Conservation (phyloP, 2,888 invertebrate genomes). For the Strigamia transsilvanica region DNA sequence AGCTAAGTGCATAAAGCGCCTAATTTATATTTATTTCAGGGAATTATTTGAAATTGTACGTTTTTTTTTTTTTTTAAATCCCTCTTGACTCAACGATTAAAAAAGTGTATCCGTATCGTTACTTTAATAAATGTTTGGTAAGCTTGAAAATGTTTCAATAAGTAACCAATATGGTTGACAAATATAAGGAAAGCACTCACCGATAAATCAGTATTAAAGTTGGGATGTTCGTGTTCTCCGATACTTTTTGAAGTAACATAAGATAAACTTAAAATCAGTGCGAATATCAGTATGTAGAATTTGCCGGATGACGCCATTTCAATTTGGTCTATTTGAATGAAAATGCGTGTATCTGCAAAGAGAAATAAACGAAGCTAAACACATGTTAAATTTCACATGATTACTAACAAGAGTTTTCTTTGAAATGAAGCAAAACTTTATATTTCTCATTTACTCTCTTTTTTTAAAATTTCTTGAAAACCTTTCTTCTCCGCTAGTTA, state of each 20-base stretch:
- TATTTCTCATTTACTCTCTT: background rate
- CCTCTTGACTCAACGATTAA: background rate
- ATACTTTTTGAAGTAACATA: constrained; percentile 1
- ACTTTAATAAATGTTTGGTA: background rate
- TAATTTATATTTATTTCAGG: background rate
- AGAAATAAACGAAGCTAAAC: background rate
- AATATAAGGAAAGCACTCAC: constrained; percentile 1
- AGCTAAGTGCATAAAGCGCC: background rate
- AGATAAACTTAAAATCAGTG: constrained; percentile 3
- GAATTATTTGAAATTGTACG: background rate
- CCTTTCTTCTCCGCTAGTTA: background rate
- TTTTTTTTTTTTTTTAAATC: background rate
- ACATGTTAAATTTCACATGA: background rate
- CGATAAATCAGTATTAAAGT: constrained; percentile 43
- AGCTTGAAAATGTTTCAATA: background rate
- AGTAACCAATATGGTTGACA: background rate
- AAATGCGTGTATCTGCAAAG: background rate
- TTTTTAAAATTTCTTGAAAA: background rate
- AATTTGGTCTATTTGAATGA: background rate
- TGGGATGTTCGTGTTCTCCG: constrained; percentile 44
- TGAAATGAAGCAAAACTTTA: background rate
- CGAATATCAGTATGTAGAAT: background rate
- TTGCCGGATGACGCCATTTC: background rate
- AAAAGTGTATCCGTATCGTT: background rate
- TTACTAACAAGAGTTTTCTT: background rate